Percentiles rank a stretch among this genome's conserved stretches.
Evolutionary conservation across 2,888 invertebrate species (phyloP).

Genomic region (Norana najaformis): DNA sequence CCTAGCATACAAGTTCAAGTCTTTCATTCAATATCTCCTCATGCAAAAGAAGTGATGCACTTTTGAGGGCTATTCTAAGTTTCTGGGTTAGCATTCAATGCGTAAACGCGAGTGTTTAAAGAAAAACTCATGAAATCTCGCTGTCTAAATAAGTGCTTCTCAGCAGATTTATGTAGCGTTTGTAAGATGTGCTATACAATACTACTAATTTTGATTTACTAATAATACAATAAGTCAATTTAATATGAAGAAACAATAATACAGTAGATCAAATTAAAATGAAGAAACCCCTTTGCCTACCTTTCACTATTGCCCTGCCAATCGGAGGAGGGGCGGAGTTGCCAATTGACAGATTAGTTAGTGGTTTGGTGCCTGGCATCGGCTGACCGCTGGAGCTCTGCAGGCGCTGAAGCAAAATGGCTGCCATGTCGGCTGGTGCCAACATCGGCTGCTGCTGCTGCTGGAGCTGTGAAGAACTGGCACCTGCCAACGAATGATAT

Average conservation of each 20-base stretch:
- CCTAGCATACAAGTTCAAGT: not conserved
- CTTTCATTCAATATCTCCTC: not conserved
- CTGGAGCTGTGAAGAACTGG: not conserved
- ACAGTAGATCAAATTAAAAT: not conserved
- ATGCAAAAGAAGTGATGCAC: not conserved
- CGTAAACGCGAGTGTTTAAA: not conserved
- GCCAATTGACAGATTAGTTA: not conserved
- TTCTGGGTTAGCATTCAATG: not conserved
- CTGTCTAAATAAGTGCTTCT: not conserved
- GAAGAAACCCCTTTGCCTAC: not conserved
- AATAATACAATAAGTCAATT: no score
- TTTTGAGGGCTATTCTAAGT: not conserved
- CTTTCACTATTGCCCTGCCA: not conserved
- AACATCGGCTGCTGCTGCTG: not conserved
- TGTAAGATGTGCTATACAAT: no score
- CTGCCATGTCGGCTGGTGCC: conserved; percentile 5
- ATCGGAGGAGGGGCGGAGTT: not conserved
- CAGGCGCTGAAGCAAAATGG: conserved; percentile 5
- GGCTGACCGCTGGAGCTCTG: not conserved
- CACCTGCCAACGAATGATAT: not conserved
- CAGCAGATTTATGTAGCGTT: not conserved
- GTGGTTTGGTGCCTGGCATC: not conserved
- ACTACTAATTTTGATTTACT: no score
- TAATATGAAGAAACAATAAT: no score
- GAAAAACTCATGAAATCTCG: not conserved